phyloP scores from a whole-genome alignment of 2,113 vertebrate species.

The Caloenas nicobarica region DNA sequence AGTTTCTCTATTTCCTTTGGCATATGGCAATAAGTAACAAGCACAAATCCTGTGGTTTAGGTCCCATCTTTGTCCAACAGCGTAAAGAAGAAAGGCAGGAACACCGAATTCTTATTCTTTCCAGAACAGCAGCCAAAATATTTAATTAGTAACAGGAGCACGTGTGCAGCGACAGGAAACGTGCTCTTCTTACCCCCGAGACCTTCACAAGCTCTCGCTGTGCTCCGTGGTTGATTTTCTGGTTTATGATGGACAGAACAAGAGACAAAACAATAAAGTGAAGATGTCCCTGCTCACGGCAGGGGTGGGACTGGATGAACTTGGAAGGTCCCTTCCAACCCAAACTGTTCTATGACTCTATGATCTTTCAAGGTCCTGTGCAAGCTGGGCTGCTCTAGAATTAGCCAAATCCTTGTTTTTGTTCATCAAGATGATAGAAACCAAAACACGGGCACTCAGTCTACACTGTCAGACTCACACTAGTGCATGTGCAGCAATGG shows the following conservation, averaged over 20 bases:
- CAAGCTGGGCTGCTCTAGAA: neutral
- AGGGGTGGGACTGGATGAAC: too few species aligned
- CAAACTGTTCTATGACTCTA: too few species aligned
- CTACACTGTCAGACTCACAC: accelerated
- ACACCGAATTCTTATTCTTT: neutral
- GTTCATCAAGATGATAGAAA: neutral
- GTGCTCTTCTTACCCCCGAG: neutral
- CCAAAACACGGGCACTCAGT: accelerated
- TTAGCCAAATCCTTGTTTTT: neutral
- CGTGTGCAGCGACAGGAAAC: neutral
- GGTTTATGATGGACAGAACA: neutral
- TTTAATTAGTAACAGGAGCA: neutral
- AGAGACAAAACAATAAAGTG: neutral
- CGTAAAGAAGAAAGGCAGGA: neutral
- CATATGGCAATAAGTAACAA: neutral
- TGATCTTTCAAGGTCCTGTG: neutral
- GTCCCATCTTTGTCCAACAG: neutral
- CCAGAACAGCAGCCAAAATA: constrained; percentile 19
- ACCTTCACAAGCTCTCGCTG: neutral
- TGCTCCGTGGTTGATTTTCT: neutral
- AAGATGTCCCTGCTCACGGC: too few species aligned
- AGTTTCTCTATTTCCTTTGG: neutral
- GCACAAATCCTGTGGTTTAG: neutral
- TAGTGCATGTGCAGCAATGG: accelerated
- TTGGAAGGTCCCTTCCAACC: too few species aligned